These are phyloP conservation scores for Nymphalis polychloros DNA, from an alignment of 2,888 invertebrate genomes.

Conservation along the genomic window DNA sequence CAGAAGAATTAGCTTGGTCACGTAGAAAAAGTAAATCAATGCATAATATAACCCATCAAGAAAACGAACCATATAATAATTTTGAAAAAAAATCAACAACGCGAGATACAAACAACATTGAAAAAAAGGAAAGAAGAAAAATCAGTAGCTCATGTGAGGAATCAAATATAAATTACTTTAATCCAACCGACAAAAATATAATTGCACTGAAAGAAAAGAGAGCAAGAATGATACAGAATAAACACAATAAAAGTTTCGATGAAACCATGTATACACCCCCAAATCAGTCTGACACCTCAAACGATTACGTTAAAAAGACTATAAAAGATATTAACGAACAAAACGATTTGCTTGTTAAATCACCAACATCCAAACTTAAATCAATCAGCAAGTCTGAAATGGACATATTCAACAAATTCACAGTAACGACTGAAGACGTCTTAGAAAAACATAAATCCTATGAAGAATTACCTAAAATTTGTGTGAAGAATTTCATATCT, in stretches of 20 bases:
- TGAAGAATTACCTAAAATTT: conserved; percentile 72
- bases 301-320: conserved; percentile 43
- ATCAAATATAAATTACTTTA: background rate
- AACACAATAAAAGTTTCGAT: conserved; percentile 54
- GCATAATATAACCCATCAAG: conserved; percentile 53
- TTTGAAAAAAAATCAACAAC: conserved; percentile 17
- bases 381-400: conserved; percentile 76
- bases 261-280: conserved; percentile 32
- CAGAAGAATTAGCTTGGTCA: conserved; percentile 59
- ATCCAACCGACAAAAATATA: conserved; percentile 2
- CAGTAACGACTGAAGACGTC: conserved; percentile 52
- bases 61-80: conserved; percentile 34
- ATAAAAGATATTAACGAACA: conserved; percentile 46
- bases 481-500: conserved; percentile 71
- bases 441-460: conserved; percentile 72
- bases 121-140: conserved; percentile 1
- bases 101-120: conserved; percentile 7
- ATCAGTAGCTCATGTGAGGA: conserved; percentile 4
- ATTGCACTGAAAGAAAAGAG: conserved; percentile 54
- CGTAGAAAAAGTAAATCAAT: conserved; percentile 61
- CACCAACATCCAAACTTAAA: conserved; percentile 49
- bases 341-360: conserved; percentile 42
- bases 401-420: conserved; percentile 73
- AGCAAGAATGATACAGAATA: conserved; percentile 48
- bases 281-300: conserved; percentile 40